Conservation (phyloP, 2,888 invertebrate species). For the Microdon myrmicae region DNA sequence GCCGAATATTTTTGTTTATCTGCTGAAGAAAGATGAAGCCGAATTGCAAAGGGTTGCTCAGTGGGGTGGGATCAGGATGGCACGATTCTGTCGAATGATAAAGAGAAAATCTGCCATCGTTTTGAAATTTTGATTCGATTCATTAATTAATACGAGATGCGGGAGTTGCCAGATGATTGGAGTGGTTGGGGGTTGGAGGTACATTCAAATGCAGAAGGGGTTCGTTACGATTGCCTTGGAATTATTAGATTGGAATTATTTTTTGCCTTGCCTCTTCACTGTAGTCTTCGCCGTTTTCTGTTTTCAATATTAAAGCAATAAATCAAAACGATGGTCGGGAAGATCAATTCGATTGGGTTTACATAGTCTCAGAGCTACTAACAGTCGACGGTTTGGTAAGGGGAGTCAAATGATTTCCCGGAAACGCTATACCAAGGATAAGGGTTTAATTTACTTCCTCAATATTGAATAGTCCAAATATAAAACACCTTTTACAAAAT, state of each 20-base stretch:
- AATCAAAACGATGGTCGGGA: constrained; percentile 34
- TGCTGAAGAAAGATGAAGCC: constrained; percentile 12
- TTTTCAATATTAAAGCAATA: constrained; percentile 43
- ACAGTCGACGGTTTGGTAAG: too few relatives aligned
- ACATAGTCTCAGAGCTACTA: too few relatives aligned
- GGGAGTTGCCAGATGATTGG: neutral
- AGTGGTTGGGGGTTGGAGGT: neutral
- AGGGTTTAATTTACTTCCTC: too few relatives aligned
- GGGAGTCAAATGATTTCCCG: too few relatives aligned
- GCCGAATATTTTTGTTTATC: constrained; percentile 36
- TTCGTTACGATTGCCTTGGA: constrained; percentile 7
- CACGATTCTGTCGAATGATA: constrained; percentile 11
- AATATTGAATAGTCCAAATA: too few relatives aligned
- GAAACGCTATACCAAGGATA: too few relatives aligned
- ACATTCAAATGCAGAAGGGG: neutral
- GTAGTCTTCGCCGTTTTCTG: constrained; percentile 2
- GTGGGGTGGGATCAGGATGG: neutral
- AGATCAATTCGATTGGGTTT: too few relatives aligned
- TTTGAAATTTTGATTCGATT: constrained; percentile 53
- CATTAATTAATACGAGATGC: constrained; percentile 49
- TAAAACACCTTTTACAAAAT: too few relatives aligned
- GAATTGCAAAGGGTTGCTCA: neutral
- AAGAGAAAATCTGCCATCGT: constrained; percentile 48
- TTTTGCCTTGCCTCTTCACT: constrained; percentile 6
- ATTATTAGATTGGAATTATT: constrained; percentile 32